phyloP scores from a whole-genome alignment of 2,888 invertebrate species.

The Polymixis lichenea region DNA sequence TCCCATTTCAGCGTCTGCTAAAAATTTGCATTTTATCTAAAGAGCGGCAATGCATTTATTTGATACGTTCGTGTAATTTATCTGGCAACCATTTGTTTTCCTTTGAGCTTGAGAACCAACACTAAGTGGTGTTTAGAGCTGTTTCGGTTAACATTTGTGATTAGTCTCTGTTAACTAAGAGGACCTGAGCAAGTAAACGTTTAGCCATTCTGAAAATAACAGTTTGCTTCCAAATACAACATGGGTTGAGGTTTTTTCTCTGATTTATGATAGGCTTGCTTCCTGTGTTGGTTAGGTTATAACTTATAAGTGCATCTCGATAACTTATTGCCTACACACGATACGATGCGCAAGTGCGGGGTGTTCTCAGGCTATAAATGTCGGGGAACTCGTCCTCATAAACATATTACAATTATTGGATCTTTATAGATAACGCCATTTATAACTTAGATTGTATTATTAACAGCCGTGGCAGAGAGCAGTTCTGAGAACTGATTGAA shows the following conservation, averaged over 20 bases:
- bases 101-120: conserved; percentile 46
- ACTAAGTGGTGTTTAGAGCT: conserved; percentile 61
- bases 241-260: conserved; percentile 19
- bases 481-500: conserved; percentile 53
- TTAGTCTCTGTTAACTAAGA: conserved; percentile 53
- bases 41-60: conserved; percentile 63
- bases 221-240: conserved; percentile 37
- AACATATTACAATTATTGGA: conserved; percentile 63
- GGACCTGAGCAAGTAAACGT: conserved; percentile 19
- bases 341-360: conserved; percentile 40
- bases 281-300: conserved; percentile 32
- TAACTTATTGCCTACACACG: conserved; percentile 51
- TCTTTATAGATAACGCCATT: conserved; percentile 55
- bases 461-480: conserved; percentile 39
- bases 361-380: conserved; percentile 54
- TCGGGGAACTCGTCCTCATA: conserved; percentile 63
- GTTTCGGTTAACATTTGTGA: conserved; percentile 58
- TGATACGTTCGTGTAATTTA: conserved; percentile 60
- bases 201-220: conserved; percentile 32
- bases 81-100: conserved; percentile 60
- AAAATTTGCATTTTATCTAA: conserved; percentile 65
- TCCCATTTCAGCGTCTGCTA: conserved; percentile 54
- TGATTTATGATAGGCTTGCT: conserved; percentile 41
- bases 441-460: conserved; percentile 58
- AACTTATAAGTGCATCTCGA: conserved; percentile 41